Evolutionary conservation across 2,888 invertebrate species (phyloP).

Genomic region (Caenorhabditis becei): DNA sequence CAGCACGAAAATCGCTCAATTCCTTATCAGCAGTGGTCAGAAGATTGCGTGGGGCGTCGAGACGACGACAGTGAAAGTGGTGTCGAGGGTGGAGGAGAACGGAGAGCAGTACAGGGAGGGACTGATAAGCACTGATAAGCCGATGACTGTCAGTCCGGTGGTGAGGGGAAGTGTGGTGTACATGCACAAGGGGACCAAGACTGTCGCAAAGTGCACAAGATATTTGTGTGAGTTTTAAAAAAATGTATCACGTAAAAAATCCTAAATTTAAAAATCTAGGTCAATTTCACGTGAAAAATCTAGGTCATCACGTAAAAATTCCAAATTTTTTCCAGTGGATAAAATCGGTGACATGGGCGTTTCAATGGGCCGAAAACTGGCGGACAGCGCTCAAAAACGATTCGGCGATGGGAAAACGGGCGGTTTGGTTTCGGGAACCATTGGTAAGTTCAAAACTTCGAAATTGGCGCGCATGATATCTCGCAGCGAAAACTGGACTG

Average conservation of each 20-base stretch:
- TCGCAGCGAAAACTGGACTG: too few relatives aligned
- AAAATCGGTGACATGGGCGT: slow-evolving; percentile 87
- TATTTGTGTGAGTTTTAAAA: slow-evolving; percentile 84
- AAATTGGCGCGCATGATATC: too few relatives aligned
- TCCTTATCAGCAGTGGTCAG: slow-evolving; percentile 84
- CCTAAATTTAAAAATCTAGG: too few relatives aligned
- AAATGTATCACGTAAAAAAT: neutral
- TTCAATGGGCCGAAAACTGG: slow-evolving; percentile 86
- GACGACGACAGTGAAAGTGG: slow-evolving; percentile 65
- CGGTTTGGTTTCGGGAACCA: slow-evolving; percentile 71
- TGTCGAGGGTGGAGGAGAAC: slow-evolving; percentile 66
- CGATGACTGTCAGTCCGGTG: slow-evolving; percentile 84
- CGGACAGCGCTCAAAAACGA: slow-evolving; percentile 84
- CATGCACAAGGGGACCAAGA: slow-evolving; percentile 86
- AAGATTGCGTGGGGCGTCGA: slow-evolving; percentile 85
- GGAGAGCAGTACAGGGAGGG: slow-evolving; percentile 65
- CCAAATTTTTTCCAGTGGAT: slow-evolving; percentile 82
- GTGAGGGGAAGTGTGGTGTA: slow-evolving; percentile 85
- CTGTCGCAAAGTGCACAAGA: slow-evolving; percentile 87
- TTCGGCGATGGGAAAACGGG: slow-evolving; percentile 80
- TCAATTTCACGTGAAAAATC: too few relatives aligned
- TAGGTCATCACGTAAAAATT: neutral
- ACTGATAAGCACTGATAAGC: slow-evolving; percentile 79
- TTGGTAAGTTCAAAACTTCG: slow-evolving; percentile 60
- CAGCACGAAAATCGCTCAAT: slow-evolving; percentile 83